These are phyloP conservation scores for Acanthococcus lagerstroemiae DNA, from an alignment of 2,888 invertebrate species.

Conservation along the genomic window DNA sequence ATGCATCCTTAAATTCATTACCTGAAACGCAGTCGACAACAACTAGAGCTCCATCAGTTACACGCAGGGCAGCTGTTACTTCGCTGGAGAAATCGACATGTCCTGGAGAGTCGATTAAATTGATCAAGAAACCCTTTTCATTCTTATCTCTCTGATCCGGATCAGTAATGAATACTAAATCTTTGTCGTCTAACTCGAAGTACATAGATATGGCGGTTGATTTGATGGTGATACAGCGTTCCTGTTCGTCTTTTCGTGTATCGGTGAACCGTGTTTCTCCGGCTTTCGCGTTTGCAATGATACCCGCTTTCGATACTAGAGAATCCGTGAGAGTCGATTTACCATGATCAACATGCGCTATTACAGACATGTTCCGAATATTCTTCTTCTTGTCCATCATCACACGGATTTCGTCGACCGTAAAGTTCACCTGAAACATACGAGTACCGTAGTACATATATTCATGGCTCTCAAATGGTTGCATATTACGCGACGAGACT, in stretches of 20 bases:
- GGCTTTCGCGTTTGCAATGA: slow-evolving; percentile 96
- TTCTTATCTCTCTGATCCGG: slow-evolving; percentile 82
- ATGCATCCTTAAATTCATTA: slow-evolving; percentile 43
- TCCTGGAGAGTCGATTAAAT: slow-evolving; percentile 98
- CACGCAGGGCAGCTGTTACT: slow-evolving; percentile 98
- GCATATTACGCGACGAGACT: neutral
- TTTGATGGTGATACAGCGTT: slow-evolving; percentile 99
- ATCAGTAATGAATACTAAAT: slow-evolving; percentile 84
- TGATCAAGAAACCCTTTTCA: slow-evolving; percentile 95
- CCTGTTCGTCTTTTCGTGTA: slow-evolving; percentile 99
- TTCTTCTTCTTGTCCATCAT: slow-evolving; percentile 99
- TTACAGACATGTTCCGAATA: slow-evolving; percentile 99
- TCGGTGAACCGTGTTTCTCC: slow-evolving; percentile 99
- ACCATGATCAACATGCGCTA: slow-evolving; percentile 99
- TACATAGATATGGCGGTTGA: slow-evolving; percentile 99
- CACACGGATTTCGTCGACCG: slow-evolving; percentile 97
- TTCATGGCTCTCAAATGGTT: neutral
- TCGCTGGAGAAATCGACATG: slow-evolving; percentile 99
- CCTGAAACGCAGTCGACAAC: slow-evolving; percentile 99
- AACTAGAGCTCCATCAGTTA: slow-evolving; percentile 98
- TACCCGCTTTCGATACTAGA: slow-evolving; percentile 98
- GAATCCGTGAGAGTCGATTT: slow-evolving; percentile 99
- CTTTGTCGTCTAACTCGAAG: slow-evolving; percentile 93
- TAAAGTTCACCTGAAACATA: slow-evolving; percentile 98
- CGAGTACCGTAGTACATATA: neutral